phyloP scores from a whole-genome alignment of 2,888 invertebrate genomes.

The Arge pagana region DNA sequence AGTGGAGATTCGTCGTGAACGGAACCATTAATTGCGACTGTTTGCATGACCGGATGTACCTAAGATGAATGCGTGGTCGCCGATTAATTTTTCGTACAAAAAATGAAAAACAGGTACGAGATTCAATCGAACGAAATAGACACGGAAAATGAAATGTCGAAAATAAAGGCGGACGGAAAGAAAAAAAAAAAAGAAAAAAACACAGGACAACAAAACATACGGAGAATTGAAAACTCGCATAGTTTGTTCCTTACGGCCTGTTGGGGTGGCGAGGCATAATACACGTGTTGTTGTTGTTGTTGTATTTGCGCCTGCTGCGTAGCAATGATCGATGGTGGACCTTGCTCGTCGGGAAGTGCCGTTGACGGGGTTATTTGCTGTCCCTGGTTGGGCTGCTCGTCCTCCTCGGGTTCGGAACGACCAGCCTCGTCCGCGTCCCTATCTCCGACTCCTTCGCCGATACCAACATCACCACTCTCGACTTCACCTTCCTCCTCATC shows the following conservation, averaged over 20 bases:
- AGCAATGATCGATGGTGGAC: conserved; percentile 34
- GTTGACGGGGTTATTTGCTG: conserved; percentile 43
- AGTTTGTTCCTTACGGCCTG: conserved; percentile 37
- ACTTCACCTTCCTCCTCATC: conserved; percentile 54
- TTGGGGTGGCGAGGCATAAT: conserved; percentile 43
- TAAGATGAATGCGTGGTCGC: no score
- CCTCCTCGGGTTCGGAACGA: conserved; percentile 71
- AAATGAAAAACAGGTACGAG: no score
- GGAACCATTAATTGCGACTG: conserved; percentile 52
- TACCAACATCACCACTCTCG: conserved; percentile 43
- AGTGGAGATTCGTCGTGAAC: conserved; percentile 54
- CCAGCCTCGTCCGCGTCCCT: conserved; percentile 66
- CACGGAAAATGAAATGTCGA: no score
- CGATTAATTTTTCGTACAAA: no score
- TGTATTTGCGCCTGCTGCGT: conserved; percentile 43
- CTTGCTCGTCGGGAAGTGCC: conserved; percentile 39
- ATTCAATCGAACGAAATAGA: no score
- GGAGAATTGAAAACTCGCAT: not conserved
- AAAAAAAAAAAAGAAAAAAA: not conserved
- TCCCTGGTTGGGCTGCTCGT: conserved; percentile 56
- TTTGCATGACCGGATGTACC: conserved; percentile 51
- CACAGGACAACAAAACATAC: not conserved
- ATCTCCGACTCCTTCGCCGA: conserved; percentile 43
- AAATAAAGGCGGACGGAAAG: conserved; percentile 13
- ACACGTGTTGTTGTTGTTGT: conserved; percentile 42